Conservation (phyloP, 1,140 invertebrate genomes). For the Drosophila oshimai region DNA sequence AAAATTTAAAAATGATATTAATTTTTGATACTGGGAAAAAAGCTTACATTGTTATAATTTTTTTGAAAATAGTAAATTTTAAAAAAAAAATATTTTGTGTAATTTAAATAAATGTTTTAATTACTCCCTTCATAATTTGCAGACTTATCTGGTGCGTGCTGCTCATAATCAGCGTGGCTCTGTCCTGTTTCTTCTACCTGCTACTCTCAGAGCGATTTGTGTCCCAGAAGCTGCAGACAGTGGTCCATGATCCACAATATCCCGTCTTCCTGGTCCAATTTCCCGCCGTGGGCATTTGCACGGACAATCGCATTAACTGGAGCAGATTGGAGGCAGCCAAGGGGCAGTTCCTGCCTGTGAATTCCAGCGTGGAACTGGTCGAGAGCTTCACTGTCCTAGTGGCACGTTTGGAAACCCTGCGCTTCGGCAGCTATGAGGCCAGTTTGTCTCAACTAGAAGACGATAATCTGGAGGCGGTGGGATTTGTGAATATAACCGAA, state of each 20-base stretch:
- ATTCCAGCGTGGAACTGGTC: slow-evolving; percentile 36
- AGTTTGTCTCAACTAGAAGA: slow-evolving; percentile 51
- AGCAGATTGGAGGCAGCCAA: slow-evolving; percentile 62
- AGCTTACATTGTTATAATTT: too few relatives aligned
- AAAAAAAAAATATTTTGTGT: background rate
- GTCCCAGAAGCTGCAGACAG: slow-evolving; percentile 76
- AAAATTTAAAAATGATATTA: too few relatives aligned
- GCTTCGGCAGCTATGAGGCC: slow-evolving; percentile 45
- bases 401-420: slow-evolving; percentile 45
- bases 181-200: slow-evolving; percentile 55
- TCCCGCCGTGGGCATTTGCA: slow-evolving; percentile 87
- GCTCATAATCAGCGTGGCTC: slow-evolving; percentile 44
- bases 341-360: slow-evolving; percentile 48
- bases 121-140: too few relatives aligned
- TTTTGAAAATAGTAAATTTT: too few relatives aligned
- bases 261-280: slow-evolving; percentile 87
- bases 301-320: slow-evolving; percentile 84
- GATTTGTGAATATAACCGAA: slow-evolving; percentile 43
- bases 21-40: too few relatives aligned
- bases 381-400: slow-evolving; percentile 44
- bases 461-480: slow-evolving; percentile 52
- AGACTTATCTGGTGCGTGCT: slow-evolving; percentile 63
- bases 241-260: slow-evolving; percentile 87
- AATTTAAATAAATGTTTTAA: too few relatives aligned
- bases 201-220: slow-evolving; percentile 60